phyloP scores from a whole-genome alignment of 2,113 vertebrate species.

The Halichoeres trimaculatus region DNA sequence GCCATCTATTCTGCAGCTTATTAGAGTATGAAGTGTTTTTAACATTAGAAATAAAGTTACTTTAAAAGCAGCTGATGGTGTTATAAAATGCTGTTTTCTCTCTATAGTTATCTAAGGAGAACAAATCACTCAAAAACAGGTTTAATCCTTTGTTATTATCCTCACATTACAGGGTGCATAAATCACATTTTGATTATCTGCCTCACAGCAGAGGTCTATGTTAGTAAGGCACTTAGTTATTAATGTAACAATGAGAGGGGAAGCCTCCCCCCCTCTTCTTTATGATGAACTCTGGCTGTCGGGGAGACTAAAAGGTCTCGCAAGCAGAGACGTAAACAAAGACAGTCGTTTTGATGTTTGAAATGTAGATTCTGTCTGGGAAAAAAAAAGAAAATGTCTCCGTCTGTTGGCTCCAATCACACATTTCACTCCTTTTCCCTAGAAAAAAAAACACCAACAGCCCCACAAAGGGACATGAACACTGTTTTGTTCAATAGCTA shows the following conservation, averaged over 20 bases:
- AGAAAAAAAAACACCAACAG: conserved; percentile 35
- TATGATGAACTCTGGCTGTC: conserved; percentile 5
- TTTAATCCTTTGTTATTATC: conserved; percentile 43
- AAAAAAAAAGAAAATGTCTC: too few relatives aligned
- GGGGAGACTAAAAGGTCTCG: conserved; percentile 7
- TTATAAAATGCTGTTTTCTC: conserved; percentile 41
- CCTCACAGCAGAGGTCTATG: conserved; percentile 33
- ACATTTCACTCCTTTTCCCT: conserved; percentile 8
- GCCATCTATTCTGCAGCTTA: conserved; percentile 33
- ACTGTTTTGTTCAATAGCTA: conserved; percentile 51
- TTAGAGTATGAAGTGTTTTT: conserved; percentile 34
- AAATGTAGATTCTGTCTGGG: conserved; percentile 8
- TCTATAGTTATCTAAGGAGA: conserved; percentile 31
- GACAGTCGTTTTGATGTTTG: background rate
- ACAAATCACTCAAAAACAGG: conserved; percentile 26
- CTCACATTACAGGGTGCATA: conserved; percentile 69
- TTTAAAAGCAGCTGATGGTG: conserved; percentile 62
- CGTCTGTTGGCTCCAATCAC: background rate
- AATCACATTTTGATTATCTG: conserved; percentile 39
- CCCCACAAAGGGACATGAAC: conserved; percentile 41
- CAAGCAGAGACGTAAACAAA: conserved; percentile 15
- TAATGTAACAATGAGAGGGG: conserved; percentile 66
- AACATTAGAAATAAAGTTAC: conserved; percentile 23
- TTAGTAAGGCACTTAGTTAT: conserved; percentile 61
- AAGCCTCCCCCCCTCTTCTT: background rate